Evolutionary conservation across 2,113 vertebrate species (phyloP).

Genomic region (Alouatta palliata): DNA sequence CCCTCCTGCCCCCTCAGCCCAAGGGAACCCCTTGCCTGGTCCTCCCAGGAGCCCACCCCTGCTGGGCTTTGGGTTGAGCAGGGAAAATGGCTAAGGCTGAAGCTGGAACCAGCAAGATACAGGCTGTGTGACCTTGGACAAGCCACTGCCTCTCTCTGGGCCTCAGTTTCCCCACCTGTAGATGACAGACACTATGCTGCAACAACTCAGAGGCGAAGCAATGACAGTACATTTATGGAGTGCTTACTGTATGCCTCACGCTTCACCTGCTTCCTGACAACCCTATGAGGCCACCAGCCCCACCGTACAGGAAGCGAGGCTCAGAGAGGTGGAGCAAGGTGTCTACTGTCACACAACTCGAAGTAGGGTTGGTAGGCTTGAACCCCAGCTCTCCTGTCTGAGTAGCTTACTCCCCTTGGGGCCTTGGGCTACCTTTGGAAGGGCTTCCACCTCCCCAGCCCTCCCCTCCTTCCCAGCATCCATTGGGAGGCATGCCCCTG

Average conservation of each 20-base stretch:
- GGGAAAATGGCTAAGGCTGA: neutral
- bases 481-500: fast-evolving
- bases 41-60: neutral
- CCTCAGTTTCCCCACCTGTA: neutral
- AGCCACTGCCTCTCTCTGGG: neutral
- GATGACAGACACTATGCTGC: neutral
- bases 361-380: too few species aligned
- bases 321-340: neutral
- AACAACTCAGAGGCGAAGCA: neutral
- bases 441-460: neutral
- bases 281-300: neutral
- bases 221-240: neutral
- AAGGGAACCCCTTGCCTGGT: neutral
- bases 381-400: neutral
- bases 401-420: neutral
- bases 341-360: neutral
- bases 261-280: neutral
- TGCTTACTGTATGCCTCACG: neutral
- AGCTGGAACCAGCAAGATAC: neutral
- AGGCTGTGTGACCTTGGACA: neutral
- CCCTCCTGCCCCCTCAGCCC: neutral
- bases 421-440: neutral
- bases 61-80: neutral
- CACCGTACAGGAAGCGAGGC: fast-evolving
- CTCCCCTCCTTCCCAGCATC: neutral